Conservation (phyloP, 92 coral and sea anemone species). For the Umimayanthus kanabou region DNA sequence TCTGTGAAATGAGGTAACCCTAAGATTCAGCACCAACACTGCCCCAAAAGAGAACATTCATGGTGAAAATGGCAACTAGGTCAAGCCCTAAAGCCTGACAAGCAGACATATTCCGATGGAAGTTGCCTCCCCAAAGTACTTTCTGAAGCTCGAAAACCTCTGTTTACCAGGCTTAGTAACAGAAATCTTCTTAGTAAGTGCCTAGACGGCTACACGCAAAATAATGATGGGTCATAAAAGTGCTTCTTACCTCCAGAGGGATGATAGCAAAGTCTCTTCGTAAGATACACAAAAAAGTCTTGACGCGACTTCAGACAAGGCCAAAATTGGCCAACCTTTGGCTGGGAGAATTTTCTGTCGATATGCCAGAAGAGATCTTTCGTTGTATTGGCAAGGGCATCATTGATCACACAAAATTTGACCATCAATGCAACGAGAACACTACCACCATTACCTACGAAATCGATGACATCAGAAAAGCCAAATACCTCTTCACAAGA, state of each 20-base stretch:
- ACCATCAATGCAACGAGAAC: background rate
- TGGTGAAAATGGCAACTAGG: background rate
- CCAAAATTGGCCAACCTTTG: conserved; percentile 5
- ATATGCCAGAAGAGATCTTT: conserved; percentile 10
- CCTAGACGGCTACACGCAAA: conserved; percentile 32
- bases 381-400: conserved; percentile 8
- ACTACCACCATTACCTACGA: conserved; percentile 4
- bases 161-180: conserved; percentile 9
- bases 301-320: conserved; percentile 9
- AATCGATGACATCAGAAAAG: conserved; percentile 2
- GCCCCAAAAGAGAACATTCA: background rate
- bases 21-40: background rate
- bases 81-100: too few species aligned
- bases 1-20: background rate
- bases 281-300: background rate
- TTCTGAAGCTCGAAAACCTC: background rate
- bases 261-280: conserved; percentile 1
- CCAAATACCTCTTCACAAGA: background rate
- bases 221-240: conserved; percentile 6
- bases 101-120: conserved; percentile 9
- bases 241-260: background rate
- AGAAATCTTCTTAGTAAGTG: background rate
- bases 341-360: conserved; percentile 6
- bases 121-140: background rate
- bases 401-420: conserved; percentile 16